Evolutionary conservation across 1,140 invertebrate species (phyloP).

Genomic region (Octopus bimaculoides): DNA sequence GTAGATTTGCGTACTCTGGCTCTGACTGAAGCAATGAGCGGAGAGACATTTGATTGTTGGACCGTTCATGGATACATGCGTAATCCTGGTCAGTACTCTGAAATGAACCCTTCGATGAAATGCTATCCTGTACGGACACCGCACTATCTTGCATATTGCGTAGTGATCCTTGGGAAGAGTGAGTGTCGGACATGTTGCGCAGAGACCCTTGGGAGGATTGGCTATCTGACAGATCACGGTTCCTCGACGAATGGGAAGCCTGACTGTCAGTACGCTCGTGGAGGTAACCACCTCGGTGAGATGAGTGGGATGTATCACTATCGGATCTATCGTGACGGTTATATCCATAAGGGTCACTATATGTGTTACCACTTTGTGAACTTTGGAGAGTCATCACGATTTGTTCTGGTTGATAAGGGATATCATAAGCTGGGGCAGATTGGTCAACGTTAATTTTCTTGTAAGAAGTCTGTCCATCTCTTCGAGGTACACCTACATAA

Average conservation of each 20-base stretch:
- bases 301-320: conserved; percentile 54
- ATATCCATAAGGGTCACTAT: conserved; percentile 28
- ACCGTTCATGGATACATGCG: conserved; percentile 29
- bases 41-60: conserved; percentile 36
- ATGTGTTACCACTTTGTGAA: conserved; percentile 15
- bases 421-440: conserved; percentile 19
- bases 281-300: conserved; percentile 26
- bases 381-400: not conserved
- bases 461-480: conserved; percentile 46
- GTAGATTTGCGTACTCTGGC: conserved; percentile 54
- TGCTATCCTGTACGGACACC: conserved; percentile 41
- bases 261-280: conserved; percentile 41
- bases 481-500: conserved; percentile 47
- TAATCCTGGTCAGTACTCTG: conserved; percentile 28
- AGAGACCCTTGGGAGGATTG: conserved; percentile 57
- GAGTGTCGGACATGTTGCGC: conserved; percentile 52
- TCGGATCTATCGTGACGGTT: conserved; percentile 50
- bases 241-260: conserved; percentile 38
- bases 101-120: conserved; percentile 42
- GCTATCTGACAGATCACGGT: conserved; percentile 60
- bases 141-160: conserved; percentile 44
- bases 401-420: conserved; percentile 18
- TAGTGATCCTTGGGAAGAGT: conserved; percentile 52
- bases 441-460: conserved; percentile 42
- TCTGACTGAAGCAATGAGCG: conserved; percentile 34